phyloP scores from a whole-genome alignment of 1,140 invertebrate species.

The Drosophila takahashii region DNA sequence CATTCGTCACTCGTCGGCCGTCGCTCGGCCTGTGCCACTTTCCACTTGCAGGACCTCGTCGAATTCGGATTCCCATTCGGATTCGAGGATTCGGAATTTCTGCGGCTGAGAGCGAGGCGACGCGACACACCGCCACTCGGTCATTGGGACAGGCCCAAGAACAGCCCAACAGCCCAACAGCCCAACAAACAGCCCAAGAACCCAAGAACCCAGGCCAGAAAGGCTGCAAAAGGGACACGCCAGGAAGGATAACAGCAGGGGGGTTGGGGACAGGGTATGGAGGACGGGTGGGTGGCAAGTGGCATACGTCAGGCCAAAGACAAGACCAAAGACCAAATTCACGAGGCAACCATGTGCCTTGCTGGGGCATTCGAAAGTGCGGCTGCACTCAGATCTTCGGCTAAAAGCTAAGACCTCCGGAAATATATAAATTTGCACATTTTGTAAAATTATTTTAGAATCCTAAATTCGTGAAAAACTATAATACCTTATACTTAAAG shows the following conservation, averaged over 20 bases:
- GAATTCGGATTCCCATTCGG: neutral
- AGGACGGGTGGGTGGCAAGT: neutral
- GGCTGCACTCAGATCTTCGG: slow-evolving; percentile 20
- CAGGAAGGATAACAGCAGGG: slow-evolving; percentile 16
- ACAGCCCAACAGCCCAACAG: neutral
- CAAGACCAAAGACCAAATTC: slow-evolving; percentile 3
- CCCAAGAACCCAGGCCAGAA: slow-evolving; percentile 10
- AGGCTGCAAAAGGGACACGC: slow-evolving; percentile 35
- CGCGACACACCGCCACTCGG: slow-evolving; percentile 51
- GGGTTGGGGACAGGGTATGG: neutral
- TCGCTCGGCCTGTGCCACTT: slow-evolving; percentile 57
- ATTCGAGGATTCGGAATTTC: neutral
- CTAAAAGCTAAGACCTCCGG: neutral
- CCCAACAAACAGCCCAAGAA: no score
- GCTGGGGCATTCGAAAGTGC: slow-evolving; percentile 29
- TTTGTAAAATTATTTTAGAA: no score
- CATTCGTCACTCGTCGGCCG: neutral
- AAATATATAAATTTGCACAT: no score
- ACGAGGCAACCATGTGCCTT: slow-evolving; percentile 10
- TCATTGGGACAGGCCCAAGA: slow-evolving; percentile 78
- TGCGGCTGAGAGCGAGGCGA: slow-evolving; percentile 8
- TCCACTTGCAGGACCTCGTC: slow-evolving; percentile 11
- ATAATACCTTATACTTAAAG: no score
- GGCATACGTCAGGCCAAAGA: slow-evolving; percentile 9
- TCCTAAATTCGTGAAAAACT: no score